Base-by-base conservation (phyloP, 2,888 invertebrate species). In the Rhimphoctona megacephalus region DNA sequence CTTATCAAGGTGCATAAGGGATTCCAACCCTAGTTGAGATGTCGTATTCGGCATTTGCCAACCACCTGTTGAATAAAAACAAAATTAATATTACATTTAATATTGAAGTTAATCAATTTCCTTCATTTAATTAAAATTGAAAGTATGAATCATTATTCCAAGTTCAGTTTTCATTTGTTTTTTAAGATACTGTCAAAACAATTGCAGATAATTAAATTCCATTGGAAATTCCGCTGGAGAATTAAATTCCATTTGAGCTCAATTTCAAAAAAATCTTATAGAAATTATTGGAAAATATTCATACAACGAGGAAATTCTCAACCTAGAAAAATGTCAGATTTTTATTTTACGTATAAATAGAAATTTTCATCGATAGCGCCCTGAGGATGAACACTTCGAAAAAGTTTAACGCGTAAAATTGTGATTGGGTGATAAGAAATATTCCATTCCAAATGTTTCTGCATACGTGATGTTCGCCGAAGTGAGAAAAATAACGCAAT, bases 1-100 rank as follows among this genome's bases (percentile, higher is more conserved):
- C 90, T 97, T 97, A 94, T 98, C 98, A 96, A 98, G 96, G 96
- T 96, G 96, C 95, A 97, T 97, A 95, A 98, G 97, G 96, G 97
- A 98, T 95, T 97, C 98, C 96, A 98, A 97, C 90, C 98, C 98
- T 94, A 97, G 97, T 78, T 97, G 98, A 95, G 97, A 98, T 94
- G 96, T 97, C 96, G 95, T 96, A 92, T 83, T 93, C 90, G 78
- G 91, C 89, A 85, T 96, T 97, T 97, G 97, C 98, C 97, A 98
- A 88, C 97, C 97, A 96, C 96, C 97, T 97, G 93, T 7, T 57
- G 72, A 95, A 95, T 85, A 85, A 66, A 22, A 72, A 39, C n/a
- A 52, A 78, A 77, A 76, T 25, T 7, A 22, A 52, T 7, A 17
- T 72, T 14, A 19, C 3, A 6, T 33, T 14, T 4, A 25, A 33